These are phyloP conservation scores for Lepilemur ruficaudatus DNA, from an alignment of 2,797 vertebrate genomes.

Conservation along the genomic window DNA sequence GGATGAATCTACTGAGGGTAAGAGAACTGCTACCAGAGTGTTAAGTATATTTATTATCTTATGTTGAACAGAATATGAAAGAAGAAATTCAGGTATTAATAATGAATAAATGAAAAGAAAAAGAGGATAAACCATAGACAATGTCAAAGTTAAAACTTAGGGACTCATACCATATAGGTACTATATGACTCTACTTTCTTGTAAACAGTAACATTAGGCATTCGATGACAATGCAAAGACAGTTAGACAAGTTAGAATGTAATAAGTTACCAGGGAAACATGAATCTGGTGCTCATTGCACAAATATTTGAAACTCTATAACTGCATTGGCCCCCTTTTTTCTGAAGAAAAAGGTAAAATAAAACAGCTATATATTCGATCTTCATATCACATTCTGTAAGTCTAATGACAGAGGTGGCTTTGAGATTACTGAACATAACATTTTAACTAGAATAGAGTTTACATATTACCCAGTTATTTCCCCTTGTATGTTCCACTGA, in stretches of 20 bases:
- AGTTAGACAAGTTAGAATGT: neutral
- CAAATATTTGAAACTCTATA: neutral
- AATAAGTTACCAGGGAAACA: neutral
- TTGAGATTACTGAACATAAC: neutral
- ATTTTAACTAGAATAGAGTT: neutral
- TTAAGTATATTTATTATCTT: neutral
- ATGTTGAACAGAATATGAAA: neutral
- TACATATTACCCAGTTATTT: neutral
- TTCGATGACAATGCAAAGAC: neutral
- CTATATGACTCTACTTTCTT: neutral
- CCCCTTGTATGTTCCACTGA: no score
- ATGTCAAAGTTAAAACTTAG: neutral
- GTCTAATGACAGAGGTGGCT: neutral
- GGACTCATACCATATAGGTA: neutral
- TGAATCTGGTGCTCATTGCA: neutral
- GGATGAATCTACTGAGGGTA: neutral
- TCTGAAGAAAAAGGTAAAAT: neutral
- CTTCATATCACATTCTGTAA: neutral
- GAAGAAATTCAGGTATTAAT: neutral
- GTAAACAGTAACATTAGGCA: neutral
- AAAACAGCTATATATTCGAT: neutral
- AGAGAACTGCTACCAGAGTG: neutral
- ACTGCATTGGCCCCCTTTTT: neutral
- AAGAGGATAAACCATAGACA: neutral
- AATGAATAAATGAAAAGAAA: neutral